Base-by-base conservation (phyloP, 2,113 vertebrate genomes). In the Beaufortia kweichowensis region DNA sequence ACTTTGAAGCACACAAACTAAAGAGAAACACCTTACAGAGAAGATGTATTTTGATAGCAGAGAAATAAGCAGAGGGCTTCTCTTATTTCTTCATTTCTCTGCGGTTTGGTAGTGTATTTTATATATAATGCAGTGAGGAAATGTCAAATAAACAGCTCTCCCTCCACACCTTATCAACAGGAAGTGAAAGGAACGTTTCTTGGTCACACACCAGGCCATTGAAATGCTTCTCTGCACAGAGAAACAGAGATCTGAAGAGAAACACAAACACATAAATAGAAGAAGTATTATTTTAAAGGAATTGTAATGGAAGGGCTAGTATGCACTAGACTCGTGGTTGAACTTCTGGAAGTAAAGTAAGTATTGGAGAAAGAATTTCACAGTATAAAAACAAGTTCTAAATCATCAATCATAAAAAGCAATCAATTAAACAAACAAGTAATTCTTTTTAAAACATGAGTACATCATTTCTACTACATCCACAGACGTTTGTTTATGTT, bases 131-230 rank as follows among this genome's bases (percentile, higher is more conserved):
- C 48, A 64, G 57, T 79, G 77, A 78, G 77, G 79, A 84, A 81
- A 81, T 74, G 77, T 77, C 76, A 84, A 84, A 81, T 68, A 79
- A 84, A 81, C 82, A 83, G 55, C 67, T 31, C 67, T 82, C 57
- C 64, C 5, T 73, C 59, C 72, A 29, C 77, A 77, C 66, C 77
- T 78, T 77, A 74, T 63, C 76, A 74, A 77, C 79, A 84, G 82
- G 82, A 81, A 84, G 56, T 57, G 28, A 33, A 60, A 59, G 35
- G 8, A 33, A 71, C 59, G 59, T 48, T 57, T 28, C 60, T 76
- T 24, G 11, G 23, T 60, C 10, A 46, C 24, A 46, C 56, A 72
- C 21, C 23, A 60, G 26, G 35, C 39, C 23, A 60, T 61, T 73
- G 39, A 60, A 21, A 28, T 1, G 12, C 55, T 43, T 72, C 69